Evolutionary conservation across 2,888 invertebrate genomes (phyloP), one percentile per base, ranked within the genome.

Genomic region (Ryuthela nishihirai): DNA sequence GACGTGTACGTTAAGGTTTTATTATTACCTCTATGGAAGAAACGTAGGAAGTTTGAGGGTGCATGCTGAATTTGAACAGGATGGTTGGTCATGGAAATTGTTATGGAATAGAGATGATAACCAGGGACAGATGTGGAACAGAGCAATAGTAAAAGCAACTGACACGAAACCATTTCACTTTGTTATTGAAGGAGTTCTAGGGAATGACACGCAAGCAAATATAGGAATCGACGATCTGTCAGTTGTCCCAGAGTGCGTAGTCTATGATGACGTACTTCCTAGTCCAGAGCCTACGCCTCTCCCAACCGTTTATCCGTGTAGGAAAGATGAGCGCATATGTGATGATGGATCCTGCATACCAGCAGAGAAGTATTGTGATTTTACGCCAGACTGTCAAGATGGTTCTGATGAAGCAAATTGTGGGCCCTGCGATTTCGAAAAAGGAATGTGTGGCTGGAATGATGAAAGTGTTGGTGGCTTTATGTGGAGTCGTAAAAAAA

Each of bases 181-280:
- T 38, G 52, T 63, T 7, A 43, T 63, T 25, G 60, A 54, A 41
- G 60, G 61, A 7, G 50, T 48, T n/a, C 45, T 48, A 24, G 50
- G 50, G 2, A 54, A 55, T 26, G 20, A 9, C 6, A 15, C 47
- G 2, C 18, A 9, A 5, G 36, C 56, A 3, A 25, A 41, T 9
- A 42, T 65, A 10, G 64, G 58, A 2, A 59, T 65, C 10, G 65
- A 65, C 43, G 65, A 65, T 32, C 62, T 65, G 4, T 54, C 59
- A 12, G 35, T 65, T 4, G 21, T 48, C 17, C 12, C 40, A 5
- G 61, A 54, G 7, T 65, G 65, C 15, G n/a, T 35, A 29, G 12
- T 4, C 10, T 63, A 46, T 29, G 17, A 42, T 10, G 36, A 29
- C 0, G 34, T 35, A 15, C 40, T 65, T 12, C 58, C 62, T 0